Evolutionary conservation across 2,888 invertebrate species (phyloP).

Genomic region (Agelastica alni): DNA sequence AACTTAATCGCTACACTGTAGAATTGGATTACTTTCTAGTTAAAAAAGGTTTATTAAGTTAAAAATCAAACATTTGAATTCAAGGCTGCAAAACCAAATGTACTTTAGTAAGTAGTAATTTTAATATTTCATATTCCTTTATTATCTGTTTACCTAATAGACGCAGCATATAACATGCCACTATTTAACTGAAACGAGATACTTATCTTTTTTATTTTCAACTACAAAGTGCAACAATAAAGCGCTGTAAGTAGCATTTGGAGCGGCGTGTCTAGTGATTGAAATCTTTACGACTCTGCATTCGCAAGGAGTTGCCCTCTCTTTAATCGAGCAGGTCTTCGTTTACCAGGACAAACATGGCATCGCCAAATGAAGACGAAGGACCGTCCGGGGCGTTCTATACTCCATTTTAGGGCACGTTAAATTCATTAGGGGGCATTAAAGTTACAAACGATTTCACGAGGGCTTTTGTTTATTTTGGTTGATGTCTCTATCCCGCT

Average conservation of each 20-base stretch:
- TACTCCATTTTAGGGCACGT: slow-evolving; percentile 38
- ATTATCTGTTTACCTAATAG: slow-evolving; percentile 11
- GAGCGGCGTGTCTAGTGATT: slow-evolving; percentile 35
- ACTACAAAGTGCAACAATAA: slow-evolving; percentile 20
- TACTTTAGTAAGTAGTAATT: too few species aligned
- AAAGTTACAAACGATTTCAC: slow-evolving; percentile 44
- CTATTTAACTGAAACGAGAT: background rate
- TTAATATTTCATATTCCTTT: too few species aligned
- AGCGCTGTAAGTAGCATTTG: slow-evolving; percentile 5
- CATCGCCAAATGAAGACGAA: slow-evolving; percentile 46
- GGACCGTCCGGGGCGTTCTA: slow-evolving; percentile 39
- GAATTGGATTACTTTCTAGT: too few species aligned
- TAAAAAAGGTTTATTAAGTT: too few species aligned
- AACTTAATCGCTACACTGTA: too few species aligned
- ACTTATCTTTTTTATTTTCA: slow-evolving; percentile 10
- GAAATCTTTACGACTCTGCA: slow-evolving; percentile 45
- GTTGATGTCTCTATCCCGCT: slow-evolving; percentile 19
- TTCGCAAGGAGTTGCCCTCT: background rate
- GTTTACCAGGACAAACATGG: slow-evolving; percentile 28
- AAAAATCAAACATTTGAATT: too few species aligned
- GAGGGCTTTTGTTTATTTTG: slow-evolving; percentile 35
- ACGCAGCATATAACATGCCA: slow-evolving; percentile 9
- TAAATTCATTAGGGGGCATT: slow-evolving; percentile 46
- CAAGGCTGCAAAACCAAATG: too few species aligned
- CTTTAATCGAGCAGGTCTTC: slow-evolving; percentile 1